A percentile compares a stretch with the other conserved stretches of the same genome.
These are phyloP conservation scores for Charadrius vociferus DNA, from an alignment of 2,113 vertebrate species.

Conservation along the genomic window DNA sequence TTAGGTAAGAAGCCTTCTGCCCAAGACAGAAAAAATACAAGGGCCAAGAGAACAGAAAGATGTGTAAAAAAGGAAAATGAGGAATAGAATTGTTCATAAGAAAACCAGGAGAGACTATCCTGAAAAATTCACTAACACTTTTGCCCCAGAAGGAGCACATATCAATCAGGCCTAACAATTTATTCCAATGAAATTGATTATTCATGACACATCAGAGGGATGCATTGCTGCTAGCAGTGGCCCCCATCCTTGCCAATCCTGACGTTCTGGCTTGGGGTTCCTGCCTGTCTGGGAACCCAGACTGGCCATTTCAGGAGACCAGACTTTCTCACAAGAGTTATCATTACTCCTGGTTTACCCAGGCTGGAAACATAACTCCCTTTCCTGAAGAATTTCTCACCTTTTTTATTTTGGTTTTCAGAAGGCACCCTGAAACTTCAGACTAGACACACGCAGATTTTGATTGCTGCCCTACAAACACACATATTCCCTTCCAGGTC, in stretches of 20 bases:
- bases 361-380: not conserved
- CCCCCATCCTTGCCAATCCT: not conserved
- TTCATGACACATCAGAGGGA: not conserved
- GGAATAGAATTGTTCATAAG: accelerated
- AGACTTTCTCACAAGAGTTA: not conserved
- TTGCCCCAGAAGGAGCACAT: not conserved
- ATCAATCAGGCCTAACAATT: not conserved
- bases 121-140: not conserved
- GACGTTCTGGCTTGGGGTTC: not conserved
- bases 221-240: not conserved
- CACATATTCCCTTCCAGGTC: not conserved
- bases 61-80: not conserved
- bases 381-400: not conserved
- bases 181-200: not conserved
- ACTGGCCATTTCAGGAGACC: not conserved
- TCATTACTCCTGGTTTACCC: not conserved
- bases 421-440: not conserved
- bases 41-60: not conserved
- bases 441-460: not conserved
- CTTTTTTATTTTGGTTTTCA: not conserved
- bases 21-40: not conserved
- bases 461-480: not conserved
- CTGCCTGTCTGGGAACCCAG: not conserved
- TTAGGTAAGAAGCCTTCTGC: not conserved
- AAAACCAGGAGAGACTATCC: not conserved